Percentiles rank a stretch among this genome's conserved stretches.
Evolutionary conservation across 2,113 vertebrate species (phyloP).

Genomic region (Paracanthobrama guichenoti): DNA sequence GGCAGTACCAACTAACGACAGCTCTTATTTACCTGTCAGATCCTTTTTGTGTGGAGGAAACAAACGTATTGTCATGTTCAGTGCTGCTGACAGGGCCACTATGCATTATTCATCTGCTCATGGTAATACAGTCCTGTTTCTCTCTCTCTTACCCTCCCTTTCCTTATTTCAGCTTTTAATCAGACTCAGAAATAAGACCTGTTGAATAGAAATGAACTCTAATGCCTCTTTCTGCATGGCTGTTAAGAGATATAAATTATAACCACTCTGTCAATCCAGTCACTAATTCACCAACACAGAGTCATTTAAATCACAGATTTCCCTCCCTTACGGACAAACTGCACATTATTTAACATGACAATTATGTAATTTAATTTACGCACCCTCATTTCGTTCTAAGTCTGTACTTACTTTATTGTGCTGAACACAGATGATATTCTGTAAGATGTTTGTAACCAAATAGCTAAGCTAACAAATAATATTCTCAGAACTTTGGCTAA

Average conservation of each 20-base stretch:
- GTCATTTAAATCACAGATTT: conserved; percentile 14
- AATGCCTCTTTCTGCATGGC: conserved; percentile 42
- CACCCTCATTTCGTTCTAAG: neutral
- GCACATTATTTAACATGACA: neutral
- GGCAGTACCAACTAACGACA: conserved; percentile 44
- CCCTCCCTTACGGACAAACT: neutral
- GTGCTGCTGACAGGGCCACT: conserved; percentile 43
- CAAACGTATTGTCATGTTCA: conserved; percentile 50
- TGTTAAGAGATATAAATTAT: conserved; percentile 46
- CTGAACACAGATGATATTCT: neutral
- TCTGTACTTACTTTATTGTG: neutral
- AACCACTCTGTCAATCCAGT: conserved; percentile 24
- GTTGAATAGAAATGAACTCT: conserved; percentile 49
- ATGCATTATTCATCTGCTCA: conserved; percentile 63
- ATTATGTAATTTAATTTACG: no score
- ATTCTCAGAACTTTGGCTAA: no score
- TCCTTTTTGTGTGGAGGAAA: conserved; percentile 54
- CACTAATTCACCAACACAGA: conserved; percentile 27
- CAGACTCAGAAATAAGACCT: conserved; percentile 35
- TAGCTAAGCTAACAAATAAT: no score
- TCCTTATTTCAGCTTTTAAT: conserved; percentile 17
- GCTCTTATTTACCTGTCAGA: conserved; percentile 59
- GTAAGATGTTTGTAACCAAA: neutral
- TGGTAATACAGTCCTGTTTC: conserved; percentile 15
- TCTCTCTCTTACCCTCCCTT: conserved; percentile 13